These are phyloP conservation scores for Pachymerium ferrugineum DNA, from an alignment of 2,888 invertebrate genomes.

Conservation along the genomic window DNA sequence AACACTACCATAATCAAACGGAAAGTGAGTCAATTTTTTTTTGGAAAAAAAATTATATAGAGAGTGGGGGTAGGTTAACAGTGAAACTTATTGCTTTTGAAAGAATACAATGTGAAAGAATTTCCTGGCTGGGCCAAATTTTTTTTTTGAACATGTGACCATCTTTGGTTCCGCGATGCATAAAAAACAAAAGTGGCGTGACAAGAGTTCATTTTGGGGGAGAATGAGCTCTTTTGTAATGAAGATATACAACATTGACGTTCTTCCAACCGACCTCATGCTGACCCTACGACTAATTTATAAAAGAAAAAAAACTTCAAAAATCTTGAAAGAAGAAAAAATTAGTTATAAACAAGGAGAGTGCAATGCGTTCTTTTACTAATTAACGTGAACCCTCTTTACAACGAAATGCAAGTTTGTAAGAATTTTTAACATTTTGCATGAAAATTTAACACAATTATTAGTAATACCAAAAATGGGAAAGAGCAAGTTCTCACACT, in stretches of 20 bases:
- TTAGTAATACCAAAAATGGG: too few relatives aligned
- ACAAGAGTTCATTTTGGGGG: slow-evolving; percentile 15
- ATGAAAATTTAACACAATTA: too few relatives aligned
- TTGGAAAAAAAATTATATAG: background rate
- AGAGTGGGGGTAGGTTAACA: background rate
- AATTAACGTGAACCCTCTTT: slow-evolving; percentile 14
- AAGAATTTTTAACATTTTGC: too few relatives aligned
- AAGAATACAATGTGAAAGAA: slow-evolving; percentile 15
- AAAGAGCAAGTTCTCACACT: slow-evolving; percentile 23
- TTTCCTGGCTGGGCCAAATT: slow-evolving; percentile 1
- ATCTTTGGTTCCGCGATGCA: slow-evolving; percentile 22
- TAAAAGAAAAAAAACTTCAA: background rate
- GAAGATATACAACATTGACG: slow-evolving; percentile 27
- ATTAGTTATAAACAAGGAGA: slow-evolving; percentile 1
- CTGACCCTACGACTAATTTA: slow-evolving; percentile 20
- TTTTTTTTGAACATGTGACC: slow-evolving; percentile 1
- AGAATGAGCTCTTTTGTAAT: slow-evolving; percentile 19
- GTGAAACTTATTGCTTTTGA: slow-evolving; percentile 5
- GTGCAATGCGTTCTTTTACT: slow-evolving; percentile 1
- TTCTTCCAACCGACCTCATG: slow-evolving; percentile 12
- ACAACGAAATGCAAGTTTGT: background rate
- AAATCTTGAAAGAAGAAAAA: background rate
- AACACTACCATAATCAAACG: slow-evolving; percentile 1
- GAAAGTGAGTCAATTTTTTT: slow-evolving; percentile 1
- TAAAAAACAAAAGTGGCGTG: slow-evolving; percentile 25